Percentiles rank a stretch among this genome's conserved stretches.
These are phyloP conservation scores for Erebia aethiops DNA, from an alignment of 2,888 invertebrate genomes.

Conservation along the genomic window DNA sequence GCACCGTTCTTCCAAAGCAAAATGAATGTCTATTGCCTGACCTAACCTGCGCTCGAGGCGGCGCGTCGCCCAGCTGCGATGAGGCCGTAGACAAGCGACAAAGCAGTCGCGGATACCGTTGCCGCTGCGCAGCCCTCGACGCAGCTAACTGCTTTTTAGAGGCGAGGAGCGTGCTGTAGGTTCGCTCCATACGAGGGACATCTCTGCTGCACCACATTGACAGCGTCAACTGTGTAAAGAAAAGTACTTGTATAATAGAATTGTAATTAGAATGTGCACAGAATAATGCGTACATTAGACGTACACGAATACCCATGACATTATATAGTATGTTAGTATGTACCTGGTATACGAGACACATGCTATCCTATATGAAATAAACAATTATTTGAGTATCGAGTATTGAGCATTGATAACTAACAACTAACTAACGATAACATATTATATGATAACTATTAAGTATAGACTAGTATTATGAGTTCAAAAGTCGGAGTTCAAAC, in stretches of 20 bases:
- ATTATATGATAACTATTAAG: too few relatives aligned
- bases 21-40: constrained; percentile 51
- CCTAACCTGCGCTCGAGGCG: constrained; percentile 79
- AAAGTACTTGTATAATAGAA: background rate
- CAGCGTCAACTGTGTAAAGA: constrained; percentile 61
- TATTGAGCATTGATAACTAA: too few relatives aligned
- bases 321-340: too few relatives aligned
- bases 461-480: too few relatives aligned
- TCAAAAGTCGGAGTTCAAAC: too few relatives aligned
- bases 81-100: constrained; percentile 70
- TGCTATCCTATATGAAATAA: too few relatives aligned
- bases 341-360: too few relatives aligned
- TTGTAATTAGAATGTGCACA: too few relatives aligned
- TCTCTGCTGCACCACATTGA: constrained; percentile 69
- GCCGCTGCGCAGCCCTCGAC: constrained; percentile 41
- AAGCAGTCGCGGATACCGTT: constrained; percentile 53
- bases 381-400: too few relatives aligned
- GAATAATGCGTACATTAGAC: too few relatives aligned
- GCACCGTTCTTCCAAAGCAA: constrained; percentile 18
- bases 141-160: constrained; percentile 54
- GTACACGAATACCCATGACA: too few relatives aligned
- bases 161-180: constrained; percentile 62
- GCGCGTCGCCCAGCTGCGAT: constrained; percentile 69
- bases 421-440: too few relatives aligned
- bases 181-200: constrained; percentile 48